These are phyloP conservation scores for Drosophila miranda DNA, from an alignment of 1,140 invertebrate species.

Conservation along the genomic window DNA sequence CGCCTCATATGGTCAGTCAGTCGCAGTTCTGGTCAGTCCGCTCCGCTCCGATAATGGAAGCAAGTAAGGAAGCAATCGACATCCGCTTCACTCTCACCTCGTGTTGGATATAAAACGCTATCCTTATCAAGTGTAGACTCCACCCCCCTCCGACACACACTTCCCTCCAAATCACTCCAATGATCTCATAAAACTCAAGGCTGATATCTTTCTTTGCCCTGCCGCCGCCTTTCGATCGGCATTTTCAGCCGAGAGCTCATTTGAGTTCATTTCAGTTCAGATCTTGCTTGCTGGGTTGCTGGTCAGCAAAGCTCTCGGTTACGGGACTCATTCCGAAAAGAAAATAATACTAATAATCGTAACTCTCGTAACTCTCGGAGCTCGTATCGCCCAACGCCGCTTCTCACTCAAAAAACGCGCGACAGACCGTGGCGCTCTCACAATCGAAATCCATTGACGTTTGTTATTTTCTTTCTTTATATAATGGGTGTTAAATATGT, in stretches of 20 bases:
- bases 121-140: too few species aligned
- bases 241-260: constrained; percentile 3
- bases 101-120: too few species aligned
- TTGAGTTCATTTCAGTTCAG: constrained; percentile 11
- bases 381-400: constrained; percentile 12
- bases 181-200: too few species aligned
- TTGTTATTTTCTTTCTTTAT: constrained; percentile 48
- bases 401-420: constrained; percentile 1
- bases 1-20: too few species aligned
- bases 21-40: too few species aligned
- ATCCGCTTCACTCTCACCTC: too few species aligned
- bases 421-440: constrained; percentile 1
- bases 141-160: background rate
- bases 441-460: constrained; percentile 40
- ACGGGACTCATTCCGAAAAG: constrained; percentile 10
- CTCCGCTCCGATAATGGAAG: too few species aligned
- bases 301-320: constrained; percentile 34
- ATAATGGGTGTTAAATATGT: constrained; percentile 60
- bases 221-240: too few species aligned
- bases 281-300: constrained; percentile 22
- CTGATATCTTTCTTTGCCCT: too few species aligned
- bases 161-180: too few species aligned
- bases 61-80: too few species aligned
- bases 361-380: background rate
- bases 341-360: background rate